Conservation (phyloP, 2,888 invertebrate species). For the Mesorhabditis sp. region DNA sequence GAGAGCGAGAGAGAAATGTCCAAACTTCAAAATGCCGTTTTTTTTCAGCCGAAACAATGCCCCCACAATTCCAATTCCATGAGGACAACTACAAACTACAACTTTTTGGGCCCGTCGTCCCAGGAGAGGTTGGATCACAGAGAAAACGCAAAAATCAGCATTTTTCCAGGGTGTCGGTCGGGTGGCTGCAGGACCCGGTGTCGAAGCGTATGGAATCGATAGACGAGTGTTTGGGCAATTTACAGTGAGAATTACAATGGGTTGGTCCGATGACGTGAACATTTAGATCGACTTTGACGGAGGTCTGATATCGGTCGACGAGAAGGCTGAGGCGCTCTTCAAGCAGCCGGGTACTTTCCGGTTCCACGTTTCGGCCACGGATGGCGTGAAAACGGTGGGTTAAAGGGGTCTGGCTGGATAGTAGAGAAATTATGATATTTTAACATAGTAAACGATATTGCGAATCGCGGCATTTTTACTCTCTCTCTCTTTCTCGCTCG, state of each 20-base stretch:
- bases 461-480: too few relatives aligned
- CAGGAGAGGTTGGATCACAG: background rate
- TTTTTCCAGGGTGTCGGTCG: constrained; percentile 18
- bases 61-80: background rate
- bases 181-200: constrained; percentile 28
- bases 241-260: background rate
- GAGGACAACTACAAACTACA: background rate
- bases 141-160: background rate
- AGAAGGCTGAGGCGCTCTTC: constrained; percentile 25
- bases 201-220: constrained; percentile 32
- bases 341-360: constrained; percentile 20
- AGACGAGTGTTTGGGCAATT: constrained; percentile 17
- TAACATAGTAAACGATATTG: too few relatives aligned
- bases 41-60: background rate
- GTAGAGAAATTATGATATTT: too few relatives aligned
- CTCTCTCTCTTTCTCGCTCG: too few relatives aligned
- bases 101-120: background rate
- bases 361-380: constrained; percentile 32
- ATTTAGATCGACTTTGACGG: constrained; percentile 10
- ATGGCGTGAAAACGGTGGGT: constrained; percentile 33
- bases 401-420: too few relatives aligned
- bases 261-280: too few relatives aligned
- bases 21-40: too few relatives aligned
- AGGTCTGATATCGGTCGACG: constrained; percentile 28
- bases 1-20: too few relatives aligned